These are phyloP conservation scores for Ameiurus melas DNA, from an alignment of 2,113 vertebrate genomes.

Conservation along the genomic window DNA sequence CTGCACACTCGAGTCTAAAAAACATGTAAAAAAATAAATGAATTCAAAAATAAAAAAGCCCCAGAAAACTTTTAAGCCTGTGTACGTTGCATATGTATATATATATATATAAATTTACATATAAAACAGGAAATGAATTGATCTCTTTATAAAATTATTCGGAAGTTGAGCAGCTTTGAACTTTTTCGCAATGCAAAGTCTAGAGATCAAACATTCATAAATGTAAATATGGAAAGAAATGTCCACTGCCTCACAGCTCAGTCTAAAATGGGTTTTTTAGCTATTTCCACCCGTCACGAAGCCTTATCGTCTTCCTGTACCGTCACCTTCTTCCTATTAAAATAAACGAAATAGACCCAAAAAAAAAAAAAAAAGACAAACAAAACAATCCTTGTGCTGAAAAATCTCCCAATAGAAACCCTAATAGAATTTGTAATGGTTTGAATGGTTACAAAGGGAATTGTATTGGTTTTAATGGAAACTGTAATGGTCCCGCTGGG, in stretches of 20 bases:
- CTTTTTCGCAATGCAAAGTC: not conserved
- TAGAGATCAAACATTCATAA: not conserved
- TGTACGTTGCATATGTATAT: not conserved
- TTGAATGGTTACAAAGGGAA: too few species aligned
- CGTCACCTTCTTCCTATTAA: not conserved
- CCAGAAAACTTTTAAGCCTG: not conserved
- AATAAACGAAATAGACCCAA: too few species aligned
- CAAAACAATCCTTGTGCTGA: too few species aligned
- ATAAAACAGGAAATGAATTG: not conserved
- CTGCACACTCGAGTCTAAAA: not conserved
- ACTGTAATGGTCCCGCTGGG: too few species aligned
- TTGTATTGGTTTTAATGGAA: too few species aligned
- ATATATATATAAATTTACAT: not conserved
- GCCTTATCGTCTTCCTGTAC: not conserved
- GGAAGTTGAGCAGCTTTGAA: not conserved
- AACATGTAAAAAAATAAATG: not conserved
- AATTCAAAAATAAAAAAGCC: not conserved
- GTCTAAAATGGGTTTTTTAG: not conserved
- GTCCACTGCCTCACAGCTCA: not conserved
- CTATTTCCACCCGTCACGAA: too few species aligned
- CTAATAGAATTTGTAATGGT: too few species aligned
- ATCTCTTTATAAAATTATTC: not conserved
- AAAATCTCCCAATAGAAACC: too few species aligned
- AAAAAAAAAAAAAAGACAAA: too few species aligned
- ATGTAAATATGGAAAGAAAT: not conserved